Evolutionary conservation across 2,113 vertebrate species (phyloP).

Genomic region (Corythornis vintsioides): DNA sequence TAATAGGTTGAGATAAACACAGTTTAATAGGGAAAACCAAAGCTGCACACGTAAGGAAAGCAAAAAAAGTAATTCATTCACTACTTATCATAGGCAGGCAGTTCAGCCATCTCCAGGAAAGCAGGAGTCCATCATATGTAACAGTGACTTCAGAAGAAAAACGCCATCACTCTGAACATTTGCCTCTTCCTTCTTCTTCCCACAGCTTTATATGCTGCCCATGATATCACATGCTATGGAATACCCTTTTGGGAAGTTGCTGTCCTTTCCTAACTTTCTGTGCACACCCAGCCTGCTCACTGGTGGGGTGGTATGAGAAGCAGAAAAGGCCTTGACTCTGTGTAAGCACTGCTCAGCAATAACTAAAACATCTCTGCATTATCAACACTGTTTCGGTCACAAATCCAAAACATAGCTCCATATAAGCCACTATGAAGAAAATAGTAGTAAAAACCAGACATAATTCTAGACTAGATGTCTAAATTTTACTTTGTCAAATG

Average conservation of each 20-base stretch:
- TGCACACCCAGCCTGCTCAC: not conserved
- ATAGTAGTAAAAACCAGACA: not conserved
- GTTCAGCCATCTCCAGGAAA: not conserved
- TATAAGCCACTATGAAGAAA: not conserved
- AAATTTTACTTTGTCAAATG: not conserved
- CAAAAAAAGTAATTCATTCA: not conserved
- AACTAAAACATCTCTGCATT: not conserved
- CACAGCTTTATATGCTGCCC: not conserved
- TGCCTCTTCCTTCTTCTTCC: not conserved
- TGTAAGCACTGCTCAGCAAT: not conserved
- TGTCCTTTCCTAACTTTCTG: not conserved
- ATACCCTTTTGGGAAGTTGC: not conserved
- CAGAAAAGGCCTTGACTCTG: not conserved
- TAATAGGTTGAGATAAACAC: not conserved
- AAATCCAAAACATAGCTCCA: not conserved
- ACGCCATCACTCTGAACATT: not conserved
- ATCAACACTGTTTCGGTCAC: not conserved
- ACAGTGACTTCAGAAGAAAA: not conserved
- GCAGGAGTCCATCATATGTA: not conserved
- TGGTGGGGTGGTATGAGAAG: not conserved
- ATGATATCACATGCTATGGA: not conserved
- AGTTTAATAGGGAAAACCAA: no score
- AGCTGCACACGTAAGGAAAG: not conserved
- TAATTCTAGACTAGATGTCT: not conserved
- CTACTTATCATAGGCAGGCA: not conserved